Percentiles rank a stretch among this genome's conserved stretches.
phyloP scores from a whole-genome alignment of 2,797 vertebrate genomes.

The Danio jaintianensis region DNA sequence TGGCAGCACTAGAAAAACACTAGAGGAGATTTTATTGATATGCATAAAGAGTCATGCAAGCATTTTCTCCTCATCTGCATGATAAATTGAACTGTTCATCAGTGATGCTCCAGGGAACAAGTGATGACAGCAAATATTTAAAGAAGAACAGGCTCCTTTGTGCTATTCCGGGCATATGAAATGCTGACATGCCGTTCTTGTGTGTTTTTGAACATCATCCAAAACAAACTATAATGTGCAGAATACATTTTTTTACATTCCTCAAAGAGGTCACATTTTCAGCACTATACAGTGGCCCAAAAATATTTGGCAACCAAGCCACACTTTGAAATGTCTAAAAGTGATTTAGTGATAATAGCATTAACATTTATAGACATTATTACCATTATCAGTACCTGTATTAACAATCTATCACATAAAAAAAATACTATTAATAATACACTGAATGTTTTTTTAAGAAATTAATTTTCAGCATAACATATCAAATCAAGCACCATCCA shows the following conservation, averaged over 20 bases:
- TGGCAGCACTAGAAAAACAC: neutral
- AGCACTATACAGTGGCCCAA: neutral
- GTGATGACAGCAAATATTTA: slow-evolving; percentile 48
- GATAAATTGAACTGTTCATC: slow-evolving; percentile 46
- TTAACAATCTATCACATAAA: neutral
- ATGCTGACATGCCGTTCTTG: slow-evolving; percentile 47
- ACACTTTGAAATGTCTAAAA: slow-evolving; percentile 1
- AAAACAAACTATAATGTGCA: slow-evolving; percentile 8
- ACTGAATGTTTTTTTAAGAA: neutral
- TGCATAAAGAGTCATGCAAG: slow-evolving; percentile 51
- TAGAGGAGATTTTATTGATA: slow-evolving; percentile 9
- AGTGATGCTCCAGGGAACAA: slow-evolving; percentile 42
- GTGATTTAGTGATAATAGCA: neutral
- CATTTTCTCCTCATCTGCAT: slow-evolving; percentile 48
- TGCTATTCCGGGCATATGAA: slow-evolving; percentile 46
- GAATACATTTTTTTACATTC: neutral
- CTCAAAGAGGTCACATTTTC: slow-evolving; percentile 12
- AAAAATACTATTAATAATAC: neutral
- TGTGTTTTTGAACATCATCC: slow-evolving; percentile 22
- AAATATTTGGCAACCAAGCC: neutral
- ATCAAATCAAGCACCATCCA: neutral
- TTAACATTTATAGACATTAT: too few relatives aligned
- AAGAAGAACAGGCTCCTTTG: slow-evolving; percentile 46
- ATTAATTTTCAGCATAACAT: neutral
- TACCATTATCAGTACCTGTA: too few relatives aligned